Evolutionary conservation across 2,113 vertebrate species (phyloP).

Genomic region (Gopherus evgoodei): DNA sequence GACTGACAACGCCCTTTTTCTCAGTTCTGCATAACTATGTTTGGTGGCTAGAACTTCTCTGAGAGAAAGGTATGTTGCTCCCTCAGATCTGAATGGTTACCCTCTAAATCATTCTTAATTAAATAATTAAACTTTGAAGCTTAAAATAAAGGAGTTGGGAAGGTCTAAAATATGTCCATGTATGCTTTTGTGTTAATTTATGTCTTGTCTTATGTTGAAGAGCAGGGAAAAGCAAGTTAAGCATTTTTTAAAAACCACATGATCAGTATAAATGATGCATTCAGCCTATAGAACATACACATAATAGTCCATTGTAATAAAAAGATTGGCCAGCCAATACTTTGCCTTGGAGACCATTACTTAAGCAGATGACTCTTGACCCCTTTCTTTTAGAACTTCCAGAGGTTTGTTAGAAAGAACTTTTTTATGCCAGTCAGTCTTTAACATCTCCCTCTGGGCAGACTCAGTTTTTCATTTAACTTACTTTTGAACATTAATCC

Average conservation of each 20-base stretch:
- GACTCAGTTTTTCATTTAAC: conserved; percentile 62
- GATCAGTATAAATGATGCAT: conserved; percentile 65
- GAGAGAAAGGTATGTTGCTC: background rate
- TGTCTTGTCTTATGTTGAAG: conserved; percentile 39
- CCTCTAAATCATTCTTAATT: conserved; percentile 59
- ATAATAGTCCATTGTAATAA: conserved; percentile 67
- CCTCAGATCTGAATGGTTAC: conserved; percentile 30
- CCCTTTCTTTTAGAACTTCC: conserved; percentile 63
- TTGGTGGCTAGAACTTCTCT: conserved; percentile 45
- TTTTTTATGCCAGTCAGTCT: conserved; percentile 63
- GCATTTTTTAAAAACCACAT: conserved; percentile 46
- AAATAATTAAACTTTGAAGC: conserved; percentile 52
- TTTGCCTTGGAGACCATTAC: conserved; percentile 70
- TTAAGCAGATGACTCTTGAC: conserved; percentile 77
- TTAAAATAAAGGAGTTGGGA: conserved; percentile 33
- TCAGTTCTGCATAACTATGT: conserved; percentile 36
- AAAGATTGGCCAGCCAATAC: conserved; percentile 43
- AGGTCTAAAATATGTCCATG: conserved; percentile 48
- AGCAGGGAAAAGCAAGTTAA: conserved; percentile 61
- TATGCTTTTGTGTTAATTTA: conserved; percentile 58
- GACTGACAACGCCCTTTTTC: conserved; percentile 64
- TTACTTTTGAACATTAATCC: conserved; percentile 73
- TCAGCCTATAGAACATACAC: conserved; percentile 58
- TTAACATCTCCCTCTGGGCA: conserved; percentile 63
- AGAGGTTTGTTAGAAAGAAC: conserved; percentile 76